Conservation (phyloP, 2,797 vertebrate genomes). For the Paramormyrops hopkinsi region DNA sequence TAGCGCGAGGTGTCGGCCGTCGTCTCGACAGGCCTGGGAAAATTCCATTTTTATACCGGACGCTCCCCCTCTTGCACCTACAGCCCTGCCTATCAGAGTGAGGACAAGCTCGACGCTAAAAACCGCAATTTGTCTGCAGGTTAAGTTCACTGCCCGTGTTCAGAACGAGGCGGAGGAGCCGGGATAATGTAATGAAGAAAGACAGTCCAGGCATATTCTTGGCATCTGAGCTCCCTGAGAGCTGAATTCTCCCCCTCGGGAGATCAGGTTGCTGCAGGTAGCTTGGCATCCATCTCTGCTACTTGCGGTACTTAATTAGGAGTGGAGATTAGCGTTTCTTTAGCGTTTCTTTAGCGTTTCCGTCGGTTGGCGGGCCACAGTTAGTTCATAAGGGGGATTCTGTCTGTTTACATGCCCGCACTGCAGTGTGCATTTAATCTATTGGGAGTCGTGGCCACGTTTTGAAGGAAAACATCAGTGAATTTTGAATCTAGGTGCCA, state of each 20-base stretch:
- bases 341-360: neutral
- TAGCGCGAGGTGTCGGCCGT: neutral
- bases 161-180: neutral
- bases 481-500: neutral
- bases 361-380: neutral
- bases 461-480: neutral
- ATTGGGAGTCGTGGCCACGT: neutral
- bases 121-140: neutral
- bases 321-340: neutral
- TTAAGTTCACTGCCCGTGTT: neutral
- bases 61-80: neutral
- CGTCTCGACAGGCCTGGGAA: neutral
- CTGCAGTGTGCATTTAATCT: neutral
- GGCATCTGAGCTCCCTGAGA: slow-evolving; percentile 17
- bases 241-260: neutral
- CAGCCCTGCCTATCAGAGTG: neutral
- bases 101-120: neutral
- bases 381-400: neutral
- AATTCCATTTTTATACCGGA: neutral
- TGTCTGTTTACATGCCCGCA: neutral
- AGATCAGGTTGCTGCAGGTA: slow-evolving; percentile 16
- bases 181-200: slow-evolving; percentile 13
- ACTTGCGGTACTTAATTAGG: slow-evolving; percentile 11
- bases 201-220: slow-evolving; percentile 20
- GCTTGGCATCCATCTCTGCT: neutral